Evolutionary conservation across 2,888 invertebrate species (phyloP), one percentile per base, ranked within the genome.

Genomic region (Acholoe squamosa): DNA sequence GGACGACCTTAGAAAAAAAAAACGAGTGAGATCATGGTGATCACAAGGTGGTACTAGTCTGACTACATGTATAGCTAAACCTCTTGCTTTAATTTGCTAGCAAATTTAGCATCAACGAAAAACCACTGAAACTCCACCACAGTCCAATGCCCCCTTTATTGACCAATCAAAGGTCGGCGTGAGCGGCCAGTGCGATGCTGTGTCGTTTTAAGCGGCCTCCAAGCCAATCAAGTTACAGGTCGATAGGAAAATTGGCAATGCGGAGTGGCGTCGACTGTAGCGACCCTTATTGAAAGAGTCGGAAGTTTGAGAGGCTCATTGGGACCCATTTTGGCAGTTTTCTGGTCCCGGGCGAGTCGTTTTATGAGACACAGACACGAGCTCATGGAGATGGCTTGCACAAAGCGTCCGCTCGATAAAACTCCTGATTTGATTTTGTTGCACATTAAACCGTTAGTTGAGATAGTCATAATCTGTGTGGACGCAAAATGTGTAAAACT

Each of bases 241-340:
- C 80, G 3, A 33, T 22, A 5, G 80, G 80, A 80, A 80, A n/a
- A n/a, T n/a, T n/a, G n/a, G n/a, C n/a, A n/a, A 80, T 43, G 71
- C 71, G 71, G 28, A 80, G 5, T n/a, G 80, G 80, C 43, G 43
- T 14, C 80, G 80, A 33, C 19, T 34, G 33, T 19, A 19, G 34
- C 31, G 28, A 71, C 71, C 71, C 71, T 28, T 71, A 61, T 61
- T 61, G 61, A n/a, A n/a, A 3, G 61, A 61, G 19, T 61, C 61
- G 61, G 61, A 61, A 61, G 61, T 61, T 61, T 61, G 19, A 61
- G 19, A 61, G 10, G 61, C 61, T n/a, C 19, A 19, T 61, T 14
- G 3, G 61, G 61, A 22, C 22, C 3, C 61, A n/a, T 19, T 61
- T 54, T n/a, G 61, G 25, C 61, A 61, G 61, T 19, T 19, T 61